Percentiles rank a stretch among this genome's conserved stretches.
Conservation (phyloP, 2,797 vertebrate genomes). For the Mustela erminea region DNA sequence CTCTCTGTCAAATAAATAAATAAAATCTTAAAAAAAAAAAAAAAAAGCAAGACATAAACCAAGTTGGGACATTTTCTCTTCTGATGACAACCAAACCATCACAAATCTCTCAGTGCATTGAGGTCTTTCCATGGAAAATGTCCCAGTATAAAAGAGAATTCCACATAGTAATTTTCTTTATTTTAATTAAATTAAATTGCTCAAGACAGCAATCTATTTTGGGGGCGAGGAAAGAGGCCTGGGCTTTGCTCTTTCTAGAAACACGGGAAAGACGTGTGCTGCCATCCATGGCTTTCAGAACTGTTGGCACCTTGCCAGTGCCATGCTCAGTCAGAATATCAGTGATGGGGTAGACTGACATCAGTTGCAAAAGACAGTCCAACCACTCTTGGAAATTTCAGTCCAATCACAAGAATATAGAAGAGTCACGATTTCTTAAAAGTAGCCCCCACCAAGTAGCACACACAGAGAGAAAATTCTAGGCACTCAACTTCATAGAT, state of each 20-base stretch:
- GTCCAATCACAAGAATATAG: fast-evolving
- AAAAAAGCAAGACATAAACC: background rate
- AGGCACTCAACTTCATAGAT: background rate
- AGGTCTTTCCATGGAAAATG: background rate
- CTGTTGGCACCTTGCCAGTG: fast-evolving
- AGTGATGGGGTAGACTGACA: no score
- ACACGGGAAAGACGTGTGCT: background rate
- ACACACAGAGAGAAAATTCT: background rate
- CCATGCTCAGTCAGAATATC: background rate
- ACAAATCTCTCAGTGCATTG: fast-evolving
- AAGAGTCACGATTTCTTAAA: background rate
- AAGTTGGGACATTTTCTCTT: background rate
- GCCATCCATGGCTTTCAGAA: fast-evolving
- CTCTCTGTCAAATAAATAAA: no score
- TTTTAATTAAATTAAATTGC: background rate
- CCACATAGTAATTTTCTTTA: background rate
- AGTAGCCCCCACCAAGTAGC: background rate
- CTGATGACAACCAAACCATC: no score
- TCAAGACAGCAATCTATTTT: background rate
- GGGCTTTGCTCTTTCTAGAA: background rate
- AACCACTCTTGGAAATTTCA: background rate
- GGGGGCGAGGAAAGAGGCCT: background rate
- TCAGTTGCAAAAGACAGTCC: background rate
- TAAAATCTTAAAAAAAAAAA: no score
- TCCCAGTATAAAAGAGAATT: background rate